phyloP scores from a whole-genome alignment of 2,888 invertebrate genomes.

The Drosophila neutralis region DNA sequence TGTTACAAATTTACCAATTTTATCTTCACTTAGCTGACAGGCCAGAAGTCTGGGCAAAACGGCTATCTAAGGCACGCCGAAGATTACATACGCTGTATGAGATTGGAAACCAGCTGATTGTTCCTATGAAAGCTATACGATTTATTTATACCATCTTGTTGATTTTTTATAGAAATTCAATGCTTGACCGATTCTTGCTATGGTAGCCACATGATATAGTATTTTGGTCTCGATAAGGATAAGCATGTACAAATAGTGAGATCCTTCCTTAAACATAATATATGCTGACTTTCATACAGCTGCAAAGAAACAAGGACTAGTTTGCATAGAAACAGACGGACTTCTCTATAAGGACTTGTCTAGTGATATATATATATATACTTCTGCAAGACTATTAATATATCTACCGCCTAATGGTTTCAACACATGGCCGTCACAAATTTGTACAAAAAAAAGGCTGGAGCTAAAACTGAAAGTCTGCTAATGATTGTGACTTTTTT shows the following conservation, averaged over 20 bases:
- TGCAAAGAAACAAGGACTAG: background rate
- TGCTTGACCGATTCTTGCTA: background rate
- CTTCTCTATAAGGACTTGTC: background rate
- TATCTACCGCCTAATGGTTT: constrained; percentile 13
- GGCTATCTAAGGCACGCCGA: background rate
- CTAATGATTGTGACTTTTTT: constrained; percentile 36
- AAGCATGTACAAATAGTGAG: background rate
- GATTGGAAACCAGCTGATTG: background rate
- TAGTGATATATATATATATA: background rate
- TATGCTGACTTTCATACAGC: background rate
- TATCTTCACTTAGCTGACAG: constrained; percentile 5
- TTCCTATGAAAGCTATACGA: background rate
- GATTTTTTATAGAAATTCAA: background rate
- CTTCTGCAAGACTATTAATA: background rate
- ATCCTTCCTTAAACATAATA: background rate
- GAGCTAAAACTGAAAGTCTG: constrained; percentile 10
- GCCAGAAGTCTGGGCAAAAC: background rate
- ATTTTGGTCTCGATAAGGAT: background rate
- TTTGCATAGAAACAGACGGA: background rate
- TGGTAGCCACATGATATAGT: background rate
- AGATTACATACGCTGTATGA: background rate
- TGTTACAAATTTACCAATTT: constrained; percentile 10
- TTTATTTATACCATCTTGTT: background rate
- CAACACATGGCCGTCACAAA: constrained; percentile 1
- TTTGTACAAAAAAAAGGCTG: constrained; percentile 1